Percentiles rank a stretch among this genome's conserved stretches.
phyloP scores from a whole-genome alignment of 1,140 invertebrate genomes.

The Propsilocerus akamusi region DNA sequence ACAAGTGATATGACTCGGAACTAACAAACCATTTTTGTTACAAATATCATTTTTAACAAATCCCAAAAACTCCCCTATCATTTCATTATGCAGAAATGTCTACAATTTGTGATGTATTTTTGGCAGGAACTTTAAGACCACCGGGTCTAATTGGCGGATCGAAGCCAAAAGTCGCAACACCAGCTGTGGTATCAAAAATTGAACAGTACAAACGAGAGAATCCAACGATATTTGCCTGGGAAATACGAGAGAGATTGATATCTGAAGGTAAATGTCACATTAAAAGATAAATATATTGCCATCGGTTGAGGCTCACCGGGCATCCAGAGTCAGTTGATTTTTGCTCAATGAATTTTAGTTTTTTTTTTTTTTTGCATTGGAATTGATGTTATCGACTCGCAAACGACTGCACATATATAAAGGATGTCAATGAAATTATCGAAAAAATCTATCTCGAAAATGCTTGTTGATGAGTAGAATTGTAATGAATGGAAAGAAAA shows the following conservation, averaged over 20 bases:
- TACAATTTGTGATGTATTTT: not conserved
- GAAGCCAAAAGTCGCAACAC: conserved; percentile 96
- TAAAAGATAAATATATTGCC: not conserved
- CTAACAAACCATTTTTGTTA: too few species aligned
- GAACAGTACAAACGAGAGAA: conserved; percentile 93
- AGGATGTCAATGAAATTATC: not conserved
- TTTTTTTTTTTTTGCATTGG: too few species aligned
- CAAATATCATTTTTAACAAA: too few species aligned
- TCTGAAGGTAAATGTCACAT: conserved; percentile 60
- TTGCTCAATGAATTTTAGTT: not conserved
- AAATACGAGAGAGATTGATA: conserved; percentile 83
- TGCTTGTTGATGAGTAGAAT: not conserved
- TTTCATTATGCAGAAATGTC: too few species aligned
- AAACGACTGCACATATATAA: not conserved
- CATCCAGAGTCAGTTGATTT: too few species aligned
- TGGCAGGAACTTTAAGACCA: conserved; percentile 70
- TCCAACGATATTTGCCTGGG: conserved; percentile 96
- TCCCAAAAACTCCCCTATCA: too few species aligned
- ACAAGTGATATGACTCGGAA: too few species aligned
- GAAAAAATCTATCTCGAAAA: not conserved
- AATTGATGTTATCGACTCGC: too few species aligned
- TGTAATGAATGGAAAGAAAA: not conserved
- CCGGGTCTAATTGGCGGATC: conserved; percentile 94
- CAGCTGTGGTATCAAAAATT: conserved; percentile 86
- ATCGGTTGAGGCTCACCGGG: too few species aligned